Evolutionary conservation across 2,113 vertebrate genomes (phyloP).

Genomic region (Nymphicus hollandicus): DNA sequence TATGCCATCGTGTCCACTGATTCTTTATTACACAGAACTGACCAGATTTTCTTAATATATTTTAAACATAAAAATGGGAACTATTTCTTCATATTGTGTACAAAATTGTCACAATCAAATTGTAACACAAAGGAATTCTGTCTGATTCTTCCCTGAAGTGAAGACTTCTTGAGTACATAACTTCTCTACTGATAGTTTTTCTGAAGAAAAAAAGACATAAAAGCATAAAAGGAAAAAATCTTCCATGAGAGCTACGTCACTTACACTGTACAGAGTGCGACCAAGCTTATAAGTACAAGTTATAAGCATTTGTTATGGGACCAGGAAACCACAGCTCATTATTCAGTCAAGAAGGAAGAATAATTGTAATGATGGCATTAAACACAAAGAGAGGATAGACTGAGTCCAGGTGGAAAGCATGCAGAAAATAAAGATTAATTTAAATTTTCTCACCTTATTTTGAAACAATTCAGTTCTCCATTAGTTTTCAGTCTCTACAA

Average conservation of each 20-base stretch:
- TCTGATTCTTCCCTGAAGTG: not conserved
- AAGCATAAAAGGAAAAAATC: not conserved
- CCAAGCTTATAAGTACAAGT: not conserved
- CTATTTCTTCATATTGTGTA: not conserved
- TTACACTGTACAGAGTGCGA: fast-evolving
- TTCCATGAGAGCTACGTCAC: not conserved
- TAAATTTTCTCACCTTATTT: not conserved
- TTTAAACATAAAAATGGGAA: not conserved
- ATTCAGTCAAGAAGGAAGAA: not conserved
- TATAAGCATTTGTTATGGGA: not conserved
- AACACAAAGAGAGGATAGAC: not conserved
- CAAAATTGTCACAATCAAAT: not conserved
- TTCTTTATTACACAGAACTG: not conserved
- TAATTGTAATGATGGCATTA: not conserved
- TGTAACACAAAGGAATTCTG: not conserved
- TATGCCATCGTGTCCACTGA: not conserved
- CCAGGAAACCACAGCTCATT: not conserved
- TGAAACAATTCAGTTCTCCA: not conserved
- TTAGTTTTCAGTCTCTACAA: not conserved
- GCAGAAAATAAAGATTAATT: not conserved
- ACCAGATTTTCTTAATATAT: not conserved
- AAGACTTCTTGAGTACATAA: not conserved
- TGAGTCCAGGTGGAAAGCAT: not conserved
- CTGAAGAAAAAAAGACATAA: not conserved
- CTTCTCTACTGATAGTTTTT: not conserved